Evolutionary conservation across 2,888 invertebrate genomes (phyloP).

Genomic region (Stegana nigrithorax): DNA sequence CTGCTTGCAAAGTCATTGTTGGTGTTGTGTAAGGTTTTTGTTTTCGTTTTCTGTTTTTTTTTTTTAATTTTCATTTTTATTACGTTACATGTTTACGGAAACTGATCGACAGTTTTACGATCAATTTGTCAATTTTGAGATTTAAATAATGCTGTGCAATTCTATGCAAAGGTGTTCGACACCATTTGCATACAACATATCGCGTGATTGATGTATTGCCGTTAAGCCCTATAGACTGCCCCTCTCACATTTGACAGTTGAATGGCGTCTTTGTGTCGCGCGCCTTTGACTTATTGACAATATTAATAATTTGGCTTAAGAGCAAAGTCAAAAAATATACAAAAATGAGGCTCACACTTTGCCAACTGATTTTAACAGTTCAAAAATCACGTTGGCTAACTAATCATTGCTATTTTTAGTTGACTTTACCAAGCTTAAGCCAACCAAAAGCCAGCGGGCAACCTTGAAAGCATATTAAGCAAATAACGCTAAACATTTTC

Average conservation of each 20-base stretch:
- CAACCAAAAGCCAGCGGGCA: conserved; percentile 30
- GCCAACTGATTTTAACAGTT: conserved; percentile 52
- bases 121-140: conserved; percentile 54
- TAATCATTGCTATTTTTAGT: conserved; percentile 54
- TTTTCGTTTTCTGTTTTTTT: conserved; percentile 18
- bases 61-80: neutral
- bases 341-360: conserved; percentile 46
- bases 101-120: conserved; percentile 58
- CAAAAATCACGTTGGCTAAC: neutral
- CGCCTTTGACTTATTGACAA: neutral
- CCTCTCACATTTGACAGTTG: too few relatives aligned
- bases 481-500: conserved; percentile 10
- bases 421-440: neutral
- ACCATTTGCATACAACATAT: conserved; percentile 50
- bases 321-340: neutral
- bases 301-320: conserved; percentile 14
- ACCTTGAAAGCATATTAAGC: conserved; percentile 32
- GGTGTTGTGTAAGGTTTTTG: conserved; percentile 16
- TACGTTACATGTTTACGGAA: conserved; percentile 42
- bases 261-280: neutral
- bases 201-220: conserved; percentile 7
- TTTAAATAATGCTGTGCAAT: neutral
- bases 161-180: conserved; percentile 44
- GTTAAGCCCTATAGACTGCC: too few relatives aligned
- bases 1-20: conserved; percentile 15